Evolutionary conservation across 53 echinoderm and acorn worm genomes (phyloP).

Genomic region (Astropecten irregularis): DNA sequence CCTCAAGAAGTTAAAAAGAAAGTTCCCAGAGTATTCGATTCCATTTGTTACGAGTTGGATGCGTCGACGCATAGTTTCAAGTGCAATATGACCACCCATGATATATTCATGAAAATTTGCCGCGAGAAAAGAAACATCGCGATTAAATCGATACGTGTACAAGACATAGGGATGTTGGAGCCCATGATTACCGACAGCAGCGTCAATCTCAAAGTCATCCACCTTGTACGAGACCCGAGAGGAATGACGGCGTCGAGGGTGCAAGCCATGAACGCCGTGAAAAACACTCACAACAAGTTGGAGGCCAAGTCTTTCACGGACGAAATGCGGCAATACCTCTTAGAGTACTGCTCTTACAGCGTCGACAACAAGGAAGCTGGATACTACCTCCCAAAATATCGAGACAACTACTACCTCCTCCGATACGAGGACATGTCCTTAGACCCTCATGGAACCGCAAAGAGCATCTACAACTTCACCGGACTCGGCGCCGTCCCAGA

Average conservation of each 20-base stretch:
- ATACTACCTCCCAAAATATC: conserved; percentile 4
- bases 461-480: conserved; percentile 28
- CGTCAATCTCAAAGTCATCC: conserved; percentile 78
- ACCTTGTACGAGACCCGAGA: conserved; percentile 87
- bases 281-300: background rate
- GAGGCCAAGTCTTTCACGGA: background rate
- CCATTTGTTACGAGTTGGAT: background rate
- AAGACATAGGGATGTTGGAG: conserved; percentile 69
- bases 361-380: conserved; percentile 20
- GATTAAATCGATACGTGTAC: conserved; percentile 79
- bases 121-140: conserved; percentile 48
- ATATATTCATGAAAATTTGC: conserved; percentile 42
- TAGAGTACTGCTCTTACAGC: conserved; percentile 7
- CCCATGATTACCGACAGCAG: conserved; percentile 55
- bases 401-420: conserved; percentile 37
- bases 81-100: background rate
- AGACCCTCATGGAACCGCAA: conserved; percentile 8
- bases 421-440: conserved; percentile 48
- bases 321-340: background rate
- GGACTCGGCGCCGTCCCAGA: conserved; percentile 15
- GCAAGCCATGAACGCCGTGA: conserved; percentile 24
- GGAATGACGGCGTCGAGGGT: conserved; percentile 85
- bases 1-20: background rate
- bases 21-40: background rate
- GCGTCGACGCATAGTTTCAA: background rate